Conservation (phyloP, 2,797 vertebrate genomes). For the Cynopterus sphinx region DNA sequence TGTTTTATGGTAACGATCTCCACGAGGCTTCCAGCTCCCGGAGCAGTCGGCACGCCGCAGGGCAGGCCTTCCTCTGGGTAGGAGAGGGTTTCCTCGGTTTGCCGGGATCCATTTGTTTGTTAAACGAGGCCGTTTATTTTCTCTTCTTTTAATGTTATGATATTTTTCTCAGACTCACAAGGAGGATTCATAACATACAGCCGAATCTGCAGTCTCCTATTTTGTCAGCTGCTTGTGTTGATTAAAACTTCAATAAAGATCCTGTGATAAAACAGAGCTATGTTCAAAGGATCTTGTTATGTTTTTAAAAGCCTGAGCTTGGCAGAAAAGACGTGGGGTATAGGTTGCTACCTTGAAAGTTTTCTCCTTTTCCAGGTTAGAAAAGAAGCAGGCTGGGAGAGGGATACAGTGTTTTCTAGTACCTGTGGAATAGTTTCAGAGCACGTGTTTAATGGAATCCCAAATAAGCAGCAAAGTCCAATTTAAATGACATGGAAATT, state of each 20-base stretch:
- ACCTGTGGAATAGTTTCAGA: background rate
- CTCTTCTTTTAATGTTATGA: slow-evolving; percentile 76
- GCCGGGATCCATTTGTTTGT: slow-evolving; percentile 76
- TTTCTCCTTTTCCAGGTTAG: background rate
- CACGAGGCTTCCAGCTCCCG: background rate
- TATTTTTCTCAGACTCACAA: slow-evolving; percentile 69
- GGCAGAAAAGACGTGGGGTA: slow-evolving; percentile 69
- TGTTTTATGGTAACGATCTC: slow-evolving; percentile 75
- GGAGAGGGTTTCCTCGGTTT: slow-evolving; percentile 73
- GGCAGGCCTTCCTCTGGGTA: slow-evolving; percentile 73
- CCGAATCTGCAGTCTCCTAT: slow-evolving; percentile 77
- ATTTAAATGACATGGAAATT: background rate
- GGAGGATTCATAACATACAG: slow-evolving; percentile 74
- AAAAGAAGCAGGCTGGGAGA: background rate
- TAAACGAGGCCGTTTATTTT: slow-evolving; percentile 78
- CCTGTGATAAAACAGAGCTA: slow-evolving; percentile 79
- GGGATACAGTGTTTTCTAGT: background rate
- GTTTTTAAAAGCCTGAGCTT: slow-evolving; percentile 77
- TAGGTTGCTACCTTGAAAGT: slow-evolving; percentile 63
- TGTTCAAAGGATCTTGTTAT: slow-evolving; percentile 79
- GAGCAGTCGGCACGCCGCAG: slow-evolving; percentile 40
- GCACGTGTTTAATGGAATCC: background rate
- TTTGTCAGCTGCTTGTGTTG: slow-evolving; percentile 81
- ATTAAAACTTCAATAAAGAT: slow-evolving; percentile 81
- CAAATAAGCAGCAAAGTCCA: slow-evolving; percentile 18